Evolutionary conservation across 1,140 invertebrate genomes (phyloP).

Genomic region (Procambarus virginalis): DNA sequence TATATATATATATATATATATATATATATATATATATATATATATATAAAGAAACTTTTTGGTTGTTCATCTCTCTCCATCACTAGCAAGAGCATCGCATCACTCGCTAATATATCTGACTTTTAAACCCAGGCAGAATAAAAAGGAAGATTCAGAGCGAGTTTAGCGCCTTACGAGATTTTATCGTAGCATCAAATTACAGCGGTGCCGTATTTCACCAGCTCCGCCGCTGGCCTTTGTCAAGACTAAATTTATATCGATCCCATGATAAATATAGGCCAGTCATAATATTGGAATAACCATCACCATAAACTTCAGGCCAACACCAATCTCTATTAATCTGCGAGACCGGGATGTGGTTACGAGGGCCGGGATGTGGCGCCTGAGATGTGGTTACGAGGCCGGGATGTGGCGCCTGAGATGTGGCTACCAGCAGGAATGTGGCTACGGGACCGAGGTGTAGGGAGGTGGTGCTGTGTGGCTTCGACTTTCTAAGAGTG

Average conservation of each 20-base stretch:
- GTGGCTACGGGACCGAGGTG: too few species aligned
- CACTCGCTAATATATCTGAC: not conserved
- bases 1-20: too few species aligned
- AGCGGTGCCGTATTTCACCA: not conserved
- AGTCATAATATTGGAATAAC: constrained; percentile 27
- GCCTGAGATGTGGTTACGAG: too few species aligned
- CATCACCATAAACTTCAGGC: constrained; percentile 7
- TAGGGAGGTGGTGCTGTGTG: too few species aligned
- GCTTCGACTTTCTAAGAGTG: too few species aligned
- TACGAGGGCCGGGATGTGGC: not conserved
- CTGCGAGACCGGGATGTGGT: not conserved
- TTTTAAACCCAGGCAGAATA: constrained; percentile 11
- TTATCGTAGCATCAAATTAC: constrained; percentile 1
- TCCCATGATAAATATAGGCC: constrained; percentile 14
- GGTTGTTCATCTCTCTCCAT: not conserved
- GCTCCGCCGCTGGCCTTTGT: constrained; percentile 7
- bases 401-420: too few species aligned
- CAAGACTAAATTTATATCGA: constrained; percentile 26
- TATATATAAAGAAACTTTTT: too few species aligned
- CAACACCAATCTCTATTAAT: constrained; percentile 5
- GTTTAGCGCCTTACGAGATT: constrained; percentile 1
- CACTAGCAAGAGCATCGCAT: not conserved
- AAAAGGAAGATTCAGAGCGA: constrained; percentile 17
- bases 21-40: too few species aligned
- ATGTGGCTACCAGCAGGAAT: too few species aligned